Conservation (phyloP, 2,888 invertebrate genomes). For the Bruchidius siliquastri region DNA sequence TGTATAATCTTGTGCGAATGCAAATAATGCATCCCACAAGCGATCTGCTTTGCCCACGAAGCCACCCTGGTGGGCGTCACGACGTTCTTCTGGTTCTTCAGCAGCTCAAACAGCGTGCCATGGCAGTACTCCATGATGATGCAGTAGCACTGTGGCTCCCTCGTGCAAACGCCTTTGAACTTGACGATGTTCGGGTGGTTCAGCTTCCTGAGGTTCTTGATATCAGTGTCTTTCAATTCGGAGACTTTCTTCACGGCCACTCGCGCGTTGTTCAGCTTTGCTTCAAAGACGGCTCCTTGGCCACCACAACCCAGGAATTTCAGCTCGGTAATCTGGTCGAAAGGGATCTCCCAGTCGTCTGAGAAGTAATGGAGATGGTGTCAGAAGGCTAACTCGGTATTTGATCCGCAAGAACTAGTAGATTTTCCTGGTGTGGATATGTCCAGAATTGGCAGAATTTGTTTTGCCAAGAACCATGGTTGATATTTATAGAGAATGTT, state of each 20-base stretch:
- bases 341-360: slow-evolving; percentile 94
- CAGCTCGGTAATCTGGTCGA: slow-evolving; percentile 82
- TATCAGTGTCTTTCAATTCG: slow-evolving; percentile 88
- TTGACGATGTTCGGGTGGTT: slow-evolving; percentile 94
- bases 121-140: slow-evolving; percentile 99
- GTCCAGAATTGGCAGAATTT: too few species aligned
- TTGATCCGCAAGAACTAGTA: too few species aligned
- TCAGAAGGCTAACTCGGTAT: too few species aligned
- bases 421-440: too few species aligned
- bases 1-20: slow-evolving; percentile 97
- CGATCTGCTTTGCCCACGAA: slow-evolving; percentile 93
- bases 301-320: slow-evolving; percentile 93
- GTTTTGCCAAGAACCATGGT: too few species aligned
- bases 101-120: slow-evolving; percentile 88
- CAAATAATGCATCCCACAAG: slow-evolving; percentile 93
- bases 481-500: too few species aligned
- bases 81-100: slow-evolving; percentile 75
- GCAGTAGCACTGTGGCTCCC: slow-evolving; percentile 79
- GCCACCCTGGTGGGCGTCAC: slow-evolving; percentile 83
- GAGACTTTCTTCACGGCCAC: slow-evolving; percentile 96
- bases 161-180: slow-evolving; percentile 90
- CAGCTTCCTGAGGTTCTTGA: slow-evolving; percentile 83
- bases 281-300: slow-evolving; percentile 92
- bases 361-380: slow-evolving; percentile 39
- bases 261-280: slow-evolving; percentile 72